Conservation (phyloP, 1,140 invertebrate genomes). For the Anastrepha obliqua region DNA sequence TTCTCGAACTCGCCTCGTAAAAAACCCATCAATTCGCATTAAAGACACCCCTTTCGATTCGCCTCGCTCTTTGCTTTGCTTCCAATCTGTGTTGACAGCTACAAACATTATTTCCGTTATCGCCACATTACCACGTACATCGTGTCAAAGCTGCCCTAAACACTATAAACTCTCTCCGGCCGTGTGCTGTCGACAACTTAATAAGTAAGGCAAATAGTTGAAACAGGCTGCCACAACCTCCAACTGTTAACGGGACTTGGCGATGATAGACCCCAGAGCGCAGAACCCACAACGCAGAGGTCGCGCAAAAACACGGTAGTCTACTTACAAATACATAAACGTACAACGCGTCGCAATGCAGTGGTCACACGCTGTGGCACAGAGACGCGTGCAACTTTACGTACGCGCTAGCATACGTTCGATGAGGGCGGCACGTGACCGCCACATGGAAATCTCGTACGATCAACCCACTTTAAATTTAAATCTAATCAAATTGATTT, state of each 20-base stretch:
- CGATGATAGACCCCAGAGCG: neutral
- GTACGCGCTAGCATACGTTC: slow-evolving; percentile 21
- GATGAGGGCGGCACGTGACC: slow-evolving; percentile 54
- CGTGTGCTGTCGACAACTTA: slow-evolving; percentile 16
- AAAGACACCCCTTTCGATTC: neutral
- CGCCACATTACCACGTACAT: neutral
- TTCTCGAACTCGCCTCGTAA: neutral
- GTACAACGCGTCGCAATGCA: neutral
- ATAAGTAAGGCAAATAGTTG: slow-evolving; percentile 45
- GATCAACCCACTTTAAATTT: slow-evolving; percentile 57
- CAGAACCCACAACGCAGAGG: neutral
- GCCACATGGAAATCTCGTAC: slow-evolving; percentile 26
- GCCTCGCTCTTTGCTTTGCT: neutral
- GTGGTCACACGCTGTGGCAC: neutral
- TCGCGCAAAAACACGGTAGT: neutral
- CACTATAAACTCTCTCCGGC: neutral
- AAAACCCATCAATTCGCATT: slow-evolving; percentile 5
- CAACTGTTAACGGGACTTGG: neutral
- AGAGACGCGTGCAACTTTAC: slow-evolving; percentile 33
- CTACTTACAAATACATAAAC: neutral
- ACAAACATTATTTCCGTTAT: slow-evolving; percentile 20
- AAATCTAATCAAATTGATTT: slow-evolving; percentile 60
- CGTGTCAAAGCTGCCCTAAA: neutral
- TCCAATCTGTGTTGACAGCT: neutral
- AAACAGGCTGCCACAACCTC: neutral